These are phyloP conservation scores for Odobenus rosmarus DNA, from an alignment of 2,113 vertebrate species.

Conservation along the genomic window DNA sequence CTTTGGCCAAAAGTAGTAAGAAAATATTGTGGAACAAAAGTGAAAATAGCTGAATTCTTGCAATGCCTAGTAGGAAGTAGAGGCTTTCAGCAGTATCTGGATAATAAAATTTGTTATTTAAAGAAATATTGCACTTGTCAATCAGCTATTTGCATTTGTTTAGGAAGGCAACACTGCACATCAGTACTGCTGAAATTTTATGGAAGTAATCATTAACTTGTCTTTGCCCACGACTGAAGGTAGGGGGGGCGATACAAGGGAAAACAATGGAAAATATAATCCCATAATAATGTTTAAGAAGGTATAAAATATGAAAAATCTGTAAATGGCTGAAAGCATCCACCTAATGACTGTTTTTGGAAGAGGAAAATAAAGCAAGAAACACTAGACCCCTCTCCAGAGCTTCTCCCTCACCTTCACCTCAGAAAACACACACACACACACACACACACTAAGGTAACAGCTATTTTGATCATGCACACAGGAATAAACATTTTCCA, in stretches of 20 bases:
- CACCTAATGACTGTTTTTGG: neutral
- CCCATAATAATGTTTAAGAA: neutral
- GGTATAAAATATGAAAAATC: neutral
- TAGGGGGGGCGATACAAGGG: neutral
- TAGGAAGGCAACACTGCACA: neutral
- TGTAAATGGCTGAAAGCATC: neutral
- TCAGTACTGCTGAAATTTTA: neutral
- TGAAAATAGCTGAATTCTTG: neutral
- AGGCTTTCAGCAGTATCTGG: neutral
- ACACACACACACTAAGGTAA: neutral
- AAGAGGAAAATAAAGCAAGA: neutral
- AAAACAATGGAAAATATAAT: neutral
- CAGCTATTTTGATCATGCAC: neutral
- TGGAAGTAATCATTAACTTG: conserved; percentile 20
- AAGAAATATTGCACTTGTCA: neutral
- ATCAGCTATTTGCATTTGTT: neutral
- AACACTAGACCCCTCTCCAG: neutral
- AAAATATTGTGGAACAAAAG: neutral
- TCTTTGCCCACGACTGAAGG: neutral
- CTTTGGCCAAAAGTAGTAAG: neutral
- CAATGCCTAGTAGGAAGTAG: neutral
- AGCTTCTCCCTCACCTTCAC: neutral
- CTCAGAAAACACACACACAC: neutral
- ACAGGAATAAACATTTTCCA: neutral
- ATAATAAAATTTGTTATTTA: conserved; percentile 2